Conservation (phyloP, 2,888 invertebrate genomes). For the Tipula lateralis region DNA sequence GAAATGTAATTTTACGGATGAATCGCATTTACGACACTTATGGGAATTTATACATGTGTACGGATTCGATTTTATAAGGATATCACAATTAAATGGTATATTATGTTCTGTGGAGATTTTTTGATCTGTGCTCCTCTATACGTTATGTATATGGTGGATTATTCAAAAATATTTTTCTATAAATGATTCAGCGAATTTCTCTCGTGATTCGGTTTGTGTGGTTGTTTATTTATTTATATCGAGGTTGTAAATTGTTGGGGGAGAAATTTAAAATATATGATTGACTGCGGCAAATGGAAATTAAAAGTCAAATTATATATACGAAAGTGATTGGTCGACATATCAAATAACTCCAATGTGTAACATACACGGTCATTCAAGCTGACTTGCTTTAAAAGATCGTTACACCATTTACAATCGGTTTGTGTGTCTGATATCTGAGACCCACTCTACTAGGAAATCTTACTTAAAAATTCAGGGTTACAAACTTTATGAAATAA, state of each 20-base stretch:
- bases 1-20: conserved; percentile 13
- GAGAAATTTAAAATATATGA: neutral
- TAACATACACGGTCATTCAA: too few species aligned
- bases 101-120: neutral
- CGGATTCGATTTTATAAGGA: neutral
- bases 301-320: neutral
- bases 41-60: conserved; percentile 5
- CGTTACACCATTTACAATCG: too few species aligned
- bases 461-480: too few species aligned
- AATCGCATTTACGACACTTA: conserved; percentile 1
- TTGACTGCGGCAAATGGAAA: neutral
- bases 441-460: too few species aligned
- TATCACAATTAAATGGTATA: neutral
- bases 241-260: neutral
- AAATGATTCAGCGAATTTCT: neutral
- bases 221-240: neutral
- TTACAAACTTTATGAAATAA: too few species aligned
- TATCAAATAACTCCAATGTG: too few species aligned
- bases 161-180: neutral
- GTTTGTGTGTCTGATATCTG: too few species aligned
- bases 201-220: neutral
- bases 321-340: neutral
- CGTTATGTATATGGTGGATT: neutral
- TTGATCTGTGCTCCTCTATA: neutral
- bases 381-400: too few species aligned